phyloP scores from a whole-genome alignment of 2,797 vertebrate genomes.

The Diplodus puntazzo region DNA sequence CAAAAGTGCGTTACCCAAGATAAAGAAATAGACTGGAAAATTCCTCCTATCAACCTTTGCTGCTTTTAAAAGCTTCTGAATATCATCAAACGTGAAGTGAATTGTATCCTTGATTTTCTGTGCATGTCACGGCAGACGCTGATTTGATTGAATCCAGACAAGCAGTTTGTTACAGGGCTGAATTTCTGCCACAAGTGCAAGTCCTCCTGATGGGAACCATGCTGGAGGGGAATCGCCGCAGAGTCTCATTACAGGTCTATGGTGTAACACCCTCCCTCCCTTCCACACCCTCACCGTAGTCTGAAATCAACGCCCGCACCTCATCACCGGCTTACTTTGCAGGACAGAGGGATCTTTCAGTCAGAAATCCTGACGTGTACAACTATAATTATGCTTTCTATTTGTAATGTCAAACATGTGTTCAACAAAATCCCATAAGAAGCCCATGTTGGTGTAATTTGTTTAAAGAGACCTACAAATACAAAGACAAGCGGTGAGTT shows the following conservation, averaged over 20 bases:
- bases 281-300: slow-evolving; percentile 62
- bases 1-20: slow-evolving; percentile 6
- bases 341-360: slow-evolving; percentile 32
- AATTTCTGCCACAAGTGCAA: slow-evolving; percentile 86
- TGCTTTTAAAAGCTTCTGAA: slow-evolving; percentile 50
- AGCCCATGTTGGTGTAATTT: slow-evolving; percentile 39
- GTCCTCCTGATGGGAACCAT: slow-evolving; percentile 84
- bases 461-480: slow-evolving; percentile 48
- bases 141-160: slow-evolving; percentile 83
- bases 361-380: slow-evolving; percentile 34
- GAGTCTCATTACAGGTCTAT: slow-evolving; percentile 70
- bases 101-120: slow-evolving; percentile 55
- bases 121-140: slow-evolving; percentile 65
- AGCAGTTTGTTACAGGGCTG: slow-evolving; percentile 75
- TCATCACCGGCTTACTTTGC: slow-evolving; percentile 17
- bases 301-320: slow-evolving; percentile 34
- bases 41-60: slow-evolving; percentile 1
- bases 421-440: slow-evolving; percentile 44
- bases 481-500: slow-evolving; percentile 21
- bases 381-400: slow-evolving; percentile 44
- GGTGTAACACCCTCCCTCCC: slow-evolving; percentile 55
- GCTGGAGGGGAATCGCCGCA: slow-evolving; percentile 68
- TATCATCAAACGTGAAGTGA: slow-evolving; percentile 55
- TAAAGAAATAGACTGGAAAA: slow-evolving; percentile 42
- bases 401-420: slow-evolving; percentile 62